Percentiles rank a stretch among this genome's conserved stretches.
Evolutionary conservation across 2,888 invertebrate genomes (phyloP).

Genomic region (Lithosia quadra): DNA sequence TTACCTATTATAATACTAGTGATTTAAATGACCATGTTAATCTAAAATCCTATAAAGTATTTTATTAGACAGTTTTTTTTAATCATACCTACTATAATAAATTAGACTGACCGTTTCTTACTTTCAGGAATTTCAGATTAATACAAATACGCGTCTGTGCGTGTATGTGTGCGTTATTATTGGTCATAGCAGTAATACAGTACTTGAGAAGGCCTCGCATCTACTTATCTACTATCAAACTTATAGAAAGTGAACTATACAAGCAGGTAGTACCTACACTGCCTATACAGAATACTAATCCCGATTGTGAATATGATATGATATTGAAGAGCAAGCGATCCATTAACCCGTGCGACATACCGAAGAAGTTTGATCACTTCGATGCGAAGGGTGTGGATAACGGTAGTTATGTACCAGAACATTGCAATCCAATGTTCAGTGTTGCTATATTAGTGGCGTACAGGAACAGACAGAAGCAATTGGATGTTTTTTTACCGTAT

Average conservation of each 20-base stretch:
- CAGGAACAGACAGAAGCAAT: conserved; percentile 91
- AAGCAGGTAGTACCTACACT: conserved; percentile 52
- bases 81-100: too few relatives aligned
- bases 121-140: conserved; percentile 41
- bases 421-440: conserved; percentile 83
- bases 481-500: conserved; percentile 92
- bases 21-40: too few relatives aligned
- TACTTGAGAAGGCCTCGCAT: conserved; percentile 60
- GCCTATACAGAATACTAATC: conserved; percentile 50
- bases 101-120: not conserved
- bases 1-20: too few relatives aligned
- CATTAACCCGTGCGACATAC: conserved; percentile 59
- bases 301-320: conserved; percentile 70
- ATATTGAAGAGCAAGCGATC: conserved; percentile 61
- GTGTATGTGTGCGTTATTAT: conserved; percentile 52
- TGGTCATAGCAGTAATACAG: conserved; percentile 59
- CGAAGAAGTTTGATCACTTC: conserved; percentile 60
- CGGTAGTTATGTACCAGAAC: conserved; percentile 69
- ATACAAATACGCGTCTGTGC: conserved; percentile 61
- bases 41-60: too few relatives aligned
- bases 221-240: conserved; percentile 60
- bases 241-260: conserved; percentile 59
- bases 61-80: too few relatives aligned
- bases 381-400: conserved; percentile 63
- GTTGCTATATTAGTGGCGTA: conserved; percentile 94